Evolutionary conservation across 2,113 vertebrate genomes (phyloP), one percentile per base, ranked within the genome.

Genomic region (Pterophyllum scalare): DNA sequence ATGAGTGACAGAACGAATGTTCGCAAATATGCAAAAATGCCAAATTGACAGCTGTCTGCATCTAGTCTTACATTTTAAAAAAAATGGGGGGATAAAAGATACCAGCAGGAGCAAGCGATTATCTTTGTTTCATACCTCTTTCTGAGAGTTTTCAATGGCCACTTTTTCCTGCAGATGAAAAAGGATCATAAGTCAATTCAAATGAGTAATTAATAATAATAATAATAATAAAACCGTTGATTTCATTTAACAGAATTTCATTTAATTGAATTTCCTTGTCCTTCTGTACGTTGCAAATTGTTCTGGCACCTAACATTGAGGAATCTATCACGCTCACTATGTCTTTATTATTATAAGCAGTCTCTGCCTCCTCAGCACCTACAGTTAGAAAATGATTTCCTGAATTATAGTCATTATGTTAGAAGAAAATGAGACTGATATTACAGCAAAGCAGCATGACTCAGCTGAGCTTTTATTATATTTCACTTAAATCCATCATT

Each of bases 81-180:
- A 7, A 33, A 9, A 38, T 9, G 35, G 9, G 8, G 35, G 35
- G 35, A 9, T 38, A 38, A 38, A 38, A 38, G 2, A 38, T 38
- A 38, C 43, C 19, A 43, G 65, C 60, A 35, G 31, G 31, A n/a
- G 60, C 33, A 19, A 19, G 17, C 20, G 0, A 24, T 28, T 24
- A 43, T 28, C 28, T 58, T 24, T 35, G 22, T 72, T 89, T 86
- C 75, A 20, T 93, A 99, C 98, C 97, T 99, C 97, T 90, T 94
- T 97, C 72, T 98, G 95, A 91, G 97, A 93, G 90, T 96, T 97
- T 91, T 97, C 98, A 72, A 96, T 94, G 24, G 96, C 89, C 89
- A 95, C 95, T 91, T 98, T 97, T 87, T 98, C 98, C 98, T 99
- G 90, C 60, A 95, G 86, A 90, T 82, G 59, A 90, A 88, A 91